phyloP scores from a whole-genome alignment of 2,888 invertebrate species.

The Stenurella melanura region DNA sequence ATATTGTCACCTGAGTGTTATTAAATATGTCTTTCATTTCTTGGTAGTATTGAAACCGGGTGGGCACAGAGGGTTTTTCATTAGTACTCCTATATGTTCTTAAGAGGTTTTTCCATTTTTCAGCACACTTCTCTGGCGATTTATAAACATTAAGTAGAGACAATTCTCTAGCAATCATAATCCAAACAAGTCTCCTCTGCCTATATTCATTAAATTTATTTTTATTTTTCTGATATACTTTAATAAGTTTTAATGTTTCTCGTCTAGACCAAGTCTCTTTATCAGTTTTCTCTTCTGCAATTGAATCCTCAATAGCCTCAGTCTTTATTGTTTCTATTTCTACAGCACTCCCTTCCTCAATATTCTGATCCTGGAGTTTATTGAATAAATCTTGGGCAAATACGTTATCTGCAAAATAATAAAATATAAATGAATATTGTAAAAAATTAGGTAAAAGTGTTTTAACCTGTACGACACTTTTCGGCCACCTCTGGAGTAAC shows the following conservation, averaged over 20 bases:
- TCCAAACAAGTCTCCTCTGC: constrained; percentile 15
- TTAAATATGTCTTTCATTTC: constrained; percentile 26
- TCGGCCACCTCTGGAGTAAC: constrained; percentile 30
- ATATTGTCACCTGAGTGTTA: constrained; percentile 21
- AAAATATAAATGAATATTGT: background rate
- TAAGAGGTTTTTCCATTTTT: constrained; percentile 36
- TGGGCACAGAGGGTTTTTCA: constrained; percentile 23
- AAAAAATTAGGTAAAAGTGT: background rate
- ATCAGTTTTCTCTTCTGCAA: constrained; percentile 33
- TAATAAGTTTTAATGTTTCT: constrained; percentile 33
- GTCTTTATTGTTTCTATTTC: constrained; percentile 38
- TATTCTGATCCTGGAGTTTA: constrained; percentile 30
- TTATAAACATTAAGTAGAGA: constrained; percentile 21
- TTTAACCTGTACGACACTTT: constrained; percentile 35
- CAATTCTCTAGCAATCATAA: constrained; percentile 32
- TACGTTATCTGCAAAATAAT: constrained; percentile 11
- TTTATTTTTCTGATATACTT: constrained; percentile 25
- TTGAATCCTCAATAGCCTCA: constrained; percentile 1
- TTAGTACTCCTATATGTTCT: constrained; percentile 31
- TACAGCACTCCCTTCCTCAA: constrained; percentile 31
- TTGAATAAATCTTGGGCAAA: constrained; percentile 41
- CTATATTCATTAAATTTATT: constrained; percentile 24
- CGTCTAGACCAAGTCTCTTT: constrained; percentile 27
- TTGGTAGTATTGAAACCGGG: constrained; percentile 25
- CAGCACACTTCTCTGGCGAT: constrained; percentile 24